Evolutionary conservation across 2,797 vertebrate species (phyloP), one percentile per base, ranked within the genome.

Genomic region (Notamacropus eugenii): DNA sequence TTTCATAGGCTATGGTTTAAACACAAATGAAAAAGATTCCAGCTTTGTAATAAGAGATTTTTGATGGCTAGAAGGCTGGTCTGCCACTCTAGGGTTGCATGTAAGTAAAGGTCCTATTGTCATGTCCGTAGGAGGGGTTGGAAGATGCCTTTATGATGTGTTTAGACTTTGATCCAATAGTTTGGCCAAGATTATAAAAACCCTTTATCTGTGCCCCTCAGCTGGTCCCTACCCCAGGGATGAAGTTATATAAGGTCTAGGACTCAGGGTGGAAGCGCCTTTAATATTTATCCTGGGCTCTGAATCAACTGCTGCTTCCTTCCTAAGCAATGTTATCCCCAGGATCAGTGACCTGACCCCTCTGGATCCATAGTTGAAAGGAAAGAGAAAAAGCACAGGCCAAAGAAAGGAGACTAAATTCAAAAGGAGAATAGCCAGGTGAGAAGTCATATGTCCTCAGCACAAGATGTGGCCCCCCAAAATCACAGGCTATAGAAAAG

Each of bases 21-120:
- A 97, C 59, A 92, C 95, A 98, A 97, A 93, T 34, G 52, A 95
- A 96, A 95, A 96, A 92, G 34, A 95, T 92, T 97, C 94, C 28
- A 3, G 52, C 96, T 96, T 5, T 96, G 50, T 40, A 97, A 92
- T 59, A 92, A 91, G 92, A 93, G 96, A 95, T 40, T 57, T 95
- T 93, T 96, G 95, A 93, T 27, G 56, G 93, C 16, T 58, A 13
- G 9, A 50, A 2, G 62, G 24, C 90, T 95, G n/a, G 93, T 91
- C 94, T 8, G 0, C 90, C 3, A 92, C 91, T 92, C 93, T n/a
- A 67, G 16, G 96, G 90, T 57, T 54, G n/a, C 55, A 46, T 90
- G 50, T 92, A 92, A 95, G 92, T 62, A 55, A 96, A 94, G 0
- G 0, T 91, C 40, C 91, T 91, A 93, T 92, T 91, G 94, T 46